Conservation (phyloP, 2,113 vertebrate species). For the Cephalophus harveyi region DNA sequence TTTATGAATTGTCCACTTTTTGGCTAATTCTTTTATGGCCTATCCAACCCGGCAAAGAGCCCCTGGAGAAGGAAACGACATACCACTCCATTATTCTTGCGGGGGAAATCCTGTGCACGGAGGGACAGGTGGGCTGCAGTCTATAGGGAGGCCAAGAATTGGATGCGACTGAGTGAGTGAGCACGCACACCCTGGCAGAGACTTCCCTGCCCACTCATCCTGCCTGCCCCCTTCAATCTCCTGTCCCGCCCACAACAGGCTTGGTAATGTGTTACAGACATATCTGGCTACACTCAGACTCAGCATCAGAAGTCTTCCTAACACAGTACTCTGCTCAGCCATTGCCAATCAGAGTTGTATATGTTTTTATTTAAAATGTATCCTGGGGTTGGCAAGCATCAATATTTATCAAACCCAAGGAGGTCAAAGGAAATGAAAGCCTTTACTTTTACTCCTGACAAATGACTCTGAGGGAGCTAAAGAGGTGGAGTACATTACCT, state of each 20-base stretch:
- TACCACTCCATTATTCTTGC: not conserved
- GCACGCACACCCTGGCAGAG: not conserved
- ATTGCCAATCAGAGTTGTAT: not conserved
- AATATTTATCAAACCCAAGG: not conserved
- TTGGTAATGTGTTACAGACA: not conserved
- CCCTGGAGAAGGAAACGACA: not conserved
- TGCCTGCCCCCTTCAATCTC: rapidly evolving
- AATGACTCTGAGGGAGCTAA: not conserved
- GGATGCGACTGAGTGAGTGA: not conserved
- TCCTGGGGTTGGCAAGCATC: not conserved
- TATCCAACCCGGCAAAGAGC: too few relatives aligned
- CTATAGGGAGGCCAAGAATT: not conserved
- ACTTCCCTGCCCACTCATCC: not conserved
- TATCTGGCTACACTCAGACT: not conserved
- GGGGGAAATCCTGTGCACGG: not conserved
- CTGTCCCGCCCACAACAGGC: rapidly evolving
- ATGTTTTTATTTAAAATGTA: not conserved
- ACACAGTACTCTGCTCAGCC: not conserved
- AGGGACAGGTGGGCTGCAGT: not conserved
- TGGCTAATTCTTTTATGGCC: not conserved
- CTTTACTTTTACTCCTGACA: not conserved
- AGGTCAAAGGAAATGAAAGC: not conserved
- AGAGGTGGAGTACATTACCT: not conserved
- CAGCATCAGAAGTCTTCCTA: not conserved
- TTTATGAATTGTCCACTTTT: not conserved